phyloP scores from a whole-genome alignment of 2,888 invertebrate genomes.

The Theristus sp. region DNA sequence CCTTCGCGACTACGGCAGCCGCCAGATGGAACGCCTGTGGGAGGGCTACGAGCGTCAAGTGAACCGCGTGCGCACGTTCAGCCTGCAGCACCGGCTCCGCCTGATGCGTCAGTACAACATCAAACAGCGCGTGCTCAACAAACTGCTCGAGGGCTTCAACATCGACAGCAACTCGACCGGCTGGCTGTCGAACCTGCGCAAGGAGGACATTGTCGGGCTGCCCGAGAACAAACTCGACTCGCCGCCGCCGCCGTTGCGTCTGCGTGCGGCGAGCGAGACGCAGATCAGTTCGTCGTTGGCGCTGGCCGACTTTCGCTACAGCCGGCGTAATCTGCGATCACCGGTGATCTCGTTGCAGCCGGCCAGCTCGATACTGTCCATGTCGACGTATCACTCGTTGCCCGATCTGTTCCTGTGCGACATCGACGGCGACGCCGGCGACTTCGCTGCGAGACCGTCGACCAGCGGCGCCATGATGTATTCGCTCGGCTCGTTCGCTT shows the following conservation, averaged over 20 bases:
- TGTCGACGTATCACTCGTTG: background rate
- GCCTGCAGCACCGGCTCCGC: constrained; percentile 25
- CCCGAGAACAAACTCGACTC: background rate
- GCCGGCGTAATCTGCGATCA: no score
- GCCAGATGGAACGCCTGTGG: constrained; percentile 54
- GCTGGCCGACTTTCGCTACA: no score
- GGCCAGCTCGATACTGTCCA: background rate
- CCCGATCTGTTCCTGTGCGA: background rate
- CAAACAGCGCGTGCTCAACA: constrained; percentile 21
- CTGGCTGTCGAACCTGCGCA: background rate
- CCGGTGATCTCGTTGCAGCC: no score
- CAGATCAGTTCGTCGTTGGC: background rate
- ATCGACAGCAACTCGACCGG: background rate
- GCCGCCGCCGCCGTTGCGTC: background rate
- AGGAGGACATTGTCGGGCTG: background rate
- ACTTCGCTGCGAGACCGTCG: background rate
- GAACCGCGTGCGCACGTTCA: constrained; percentile 25
- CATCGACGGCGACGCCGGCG: background rate
- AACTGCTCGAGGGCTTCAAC: constrained; percentile 16
- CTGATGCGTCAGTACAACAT: constrained; percentile 27
- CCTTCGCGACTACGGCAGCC: constrained; percentile 60
- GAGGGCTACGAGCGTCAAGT: constrained; percentile 78
- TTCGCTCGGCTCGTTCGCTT: no score
- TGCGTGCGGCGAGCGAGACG: background rate
- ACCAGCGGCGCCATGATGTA: background rate